Base-by-base conservation (phyloP, 1,140 invertebrate genomes). In the Drosophila tani region DNA sequence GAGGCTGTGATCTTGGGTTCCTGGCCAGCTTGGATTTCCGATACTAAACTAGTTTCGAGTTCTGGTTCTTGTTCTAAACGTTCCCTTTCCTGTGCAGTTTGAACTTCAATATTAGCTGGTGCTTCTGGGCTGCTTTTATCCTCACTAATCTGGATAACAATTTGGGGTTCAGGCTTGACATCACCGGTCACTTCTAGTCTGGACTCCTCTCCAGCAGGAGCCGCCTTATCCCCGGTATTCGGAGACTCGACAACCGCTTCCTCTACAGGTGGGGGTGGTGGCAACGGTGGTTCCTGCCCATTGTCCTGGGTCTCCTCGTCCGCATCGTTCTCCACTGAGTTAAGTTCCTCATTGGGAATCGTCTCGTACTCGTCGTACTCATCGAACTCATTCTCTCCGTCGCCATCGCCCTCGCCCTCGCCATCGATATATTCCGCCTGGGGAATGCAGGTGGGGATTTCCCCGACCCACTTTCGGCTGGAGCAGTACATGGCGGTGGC, bases 401-500 rank as follows among this genome's bases (percentile, higher is more conserved):
- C 47, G 2, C 35, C 55, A 1, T 50, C 56, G 0, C 21, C 32
- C 15, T 35, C 45, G 0, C 64, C 84, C 29, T 75, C 75, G 2
- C 50, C 60, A 14, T 88, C 81, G 17, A 93, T 83, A 88, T 94
- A 91, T 19, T 87, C 81, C 2, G n/a, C 14, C 27, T 53, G 5
- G 3, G 73, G 60, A 51, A 92, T 67, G 64, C 95, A 95, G 57
- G 90, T 92, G 8, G 95, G 95, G 63, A 93, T 79, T 38, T 93
- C 91, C 12, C 95, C 95, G 29, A 95, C 73, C 95, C 95, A 95
- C 57, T 92, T 90, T 32, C 92, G 91, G 45, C 93, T 74, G 69
- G 94, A 94, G 66, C 95, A 95, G 79, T 94, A 95, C 65, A 95
- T 92, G 47, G 93, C 93, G 66, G 94, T 93, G 56, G 86, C 92